Evolutionary conservation across 2,888 invertebrate species (phyloP).

Genomic region (Lasius platythorax): DNA sequence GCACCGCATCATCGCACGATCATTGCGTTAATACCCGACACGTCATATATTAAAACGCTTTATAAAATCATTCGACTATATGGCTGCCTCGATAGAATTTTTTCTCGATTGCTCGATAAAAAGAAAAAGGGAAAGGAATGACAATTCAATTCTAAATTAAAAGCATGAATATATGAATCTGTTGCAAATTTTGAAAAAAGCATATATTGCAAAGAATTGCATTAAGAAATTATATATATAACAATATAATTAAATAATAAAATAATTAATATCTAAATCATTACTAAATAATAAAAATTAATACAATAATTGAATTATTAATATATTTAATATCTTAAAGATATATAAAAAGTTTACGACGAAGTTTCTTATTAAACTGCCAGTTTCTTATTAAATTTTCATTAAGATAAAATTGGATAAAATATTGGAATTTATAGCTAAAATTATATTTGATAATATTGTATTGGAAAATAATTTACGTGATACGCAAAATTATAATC

Average conservation of each 20-base stretch:
- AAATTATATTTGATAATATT: neutral
- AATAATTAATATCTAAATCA: too few relatives aligned
- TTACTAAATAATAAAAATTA: too few relatives aligned
- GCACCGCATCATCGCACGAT: constrained; percentile 64
- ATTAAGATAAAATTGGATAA: neutral
- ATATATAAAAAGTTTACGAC: neutral
- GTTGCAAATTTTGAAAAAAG: neutral
- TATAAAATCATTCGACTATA: constrained; percentile 10
- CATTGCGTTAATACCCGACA: constrained; percentile 59
- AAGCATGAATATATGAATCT: neutral
- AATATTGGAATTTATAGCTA: neutral
- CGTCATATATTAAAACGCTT: constrained; percentile 23
- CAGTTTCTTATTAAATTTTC: neutral
- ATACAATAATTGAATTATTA: neutral
- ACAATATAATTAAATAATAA: neutral
- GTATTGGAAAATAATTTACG: neutral
- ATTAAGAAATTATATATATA: neutral
- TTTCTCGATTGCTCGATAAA: neutral
- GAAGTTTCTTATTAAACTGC: neutral
- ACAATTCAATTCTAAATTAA: neutral
- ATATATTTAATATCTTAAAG: neutral
- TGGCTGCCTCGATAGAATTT: too few relatives aligned
- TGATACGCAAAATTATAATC: neutral
- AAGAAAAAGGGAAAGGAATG: neutral
- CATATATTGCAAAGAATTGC: neutral